Conservation (phyloP, 2,888 invertebrate genomes). For the Andrena camellia region DNA sequence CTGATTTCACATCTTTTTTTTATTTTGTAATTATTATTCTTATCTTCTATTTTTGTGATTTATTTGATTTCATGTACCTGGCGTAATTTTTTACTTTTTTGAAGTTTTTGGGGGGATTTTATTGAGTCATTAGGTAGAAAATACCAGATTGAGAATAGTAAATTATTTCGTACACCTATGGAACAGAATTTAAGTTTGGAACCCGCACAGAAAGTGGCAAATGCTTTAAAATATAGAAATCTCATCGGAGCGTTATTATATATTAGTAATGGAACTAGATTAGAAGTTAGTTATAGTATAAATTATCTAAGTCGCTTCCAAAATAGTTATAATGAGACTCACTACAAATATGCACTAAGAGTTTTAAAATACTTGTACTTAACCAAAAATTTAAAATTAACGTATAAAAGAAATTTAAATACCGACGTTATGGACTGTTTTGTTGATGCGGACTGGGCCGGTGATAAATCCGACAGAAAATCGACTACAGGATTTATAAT, state of each 20-base stretch:
- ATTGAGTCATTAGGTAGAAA: constrained; percentile 28
- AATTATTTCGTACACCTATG: constrained; percentile 29
- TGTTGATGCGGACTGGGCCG: constrained; percentile 59
- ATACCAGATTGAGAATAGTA: constrained; percentile 18
- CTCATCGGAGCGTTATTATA: constrained; percentile 54
- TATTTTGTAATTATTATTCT: too few relatives aligned
- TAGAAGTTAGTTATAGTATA: constrained; percentile 48
- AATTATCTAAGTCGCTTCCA: constrained; percentile 59
- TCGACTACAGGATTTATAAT: constrained; percentile 75
- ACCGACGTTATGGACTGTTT: constrained; percentile 43
- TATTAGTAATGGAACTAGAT: constrained; percentile 45
- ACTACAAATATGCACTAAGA: constrained; percentile 54
- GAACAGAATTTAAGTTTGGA: constrained; percentile 28
- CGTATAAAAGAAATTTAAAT: constrained; percentile 26
- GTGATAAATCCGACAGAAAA: constrained; percentile 47
- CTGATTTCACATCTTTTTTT: too few relatives aligned
- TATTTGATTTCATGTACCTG: too few relatives aligned
- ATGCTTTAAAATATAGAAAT: constrained; percentile 49
- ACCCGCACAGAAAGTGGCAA: not conserved
- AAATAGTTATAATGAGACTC: constrained; percentile 45
- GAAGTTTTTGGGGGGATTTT: too few relatives aligned
- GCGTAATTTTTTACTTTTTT: too few relatives aligned
- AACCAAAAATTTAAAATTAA: constrained; percentile 54
- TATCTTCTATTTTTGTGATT: too few relatives aligned
- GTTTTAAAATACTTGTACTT: constrained; percentile 52